Evolutionary conservation across 2,797 vertebrate genomes (phyloP).

Genomic region (Enteromius fasciolatus): DNA sequence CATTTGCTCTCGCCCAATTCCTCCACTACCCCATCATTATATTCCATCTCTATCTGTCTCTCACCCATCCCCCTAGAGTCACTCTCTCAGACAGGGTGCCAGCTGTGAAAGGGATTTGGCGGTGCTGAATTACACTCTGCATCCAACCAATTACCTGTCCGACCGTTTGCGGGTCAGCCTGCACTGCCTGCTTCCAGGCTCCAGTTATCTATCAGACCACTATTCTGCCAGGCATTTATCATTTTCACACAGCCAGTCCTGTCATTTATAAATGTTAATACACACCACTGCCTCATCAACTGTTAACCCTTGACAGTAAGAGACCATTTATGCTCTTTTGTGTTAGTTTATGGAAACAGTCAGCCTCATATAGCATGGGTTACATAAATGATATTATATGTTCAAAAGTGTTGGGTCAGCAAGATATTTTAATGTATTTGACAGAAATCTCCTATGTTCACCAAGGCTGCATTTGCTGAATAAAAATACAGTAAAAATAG

Average conservation of each 20-base stretch:
- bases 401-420: background rate
- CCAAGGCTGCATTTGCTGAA: background rate
- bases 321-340: background rate
- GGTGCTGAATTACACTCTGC: slow-evolving; percentile 73
- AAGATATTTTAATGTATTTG: background rate
- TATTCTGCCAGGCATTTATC: slow-evolving; percentile 55
- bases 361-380: background rate
- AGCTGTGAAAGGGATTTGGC: slow-evolving; percentile 77
- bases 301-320: background rate
- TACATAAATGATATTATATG: background rate
- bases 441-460: background rate
- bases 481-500: background rate
- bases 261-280: slow-evolving; percentile 60
- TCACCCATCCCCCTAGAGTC: slow-evolving; percentile 57
- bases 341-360: background rate
- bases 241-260: slow-evolving; percentile 56
- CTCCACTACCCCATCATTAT: slow-evolving; percentile 57
- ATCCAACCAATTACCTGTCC: slow-evolving; percentile 71
- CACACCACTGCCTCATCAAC: slow-evolving; percentile 40
- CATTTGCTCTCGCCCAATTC: slow-evolving; percentile 39
- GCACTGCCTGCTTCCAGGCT: slow-evolving; percentile 30
- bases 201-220: slow-evolving; percentile 61
- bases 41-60: slow-evolving; percentile 52
- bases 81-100: slow-evolving; percentile 62
- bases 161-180: slow-evolving; percentile 57